Conservation (phyloP, 2,797 vertebrate genomes). For the Notamacropus eugenii region DNA sequence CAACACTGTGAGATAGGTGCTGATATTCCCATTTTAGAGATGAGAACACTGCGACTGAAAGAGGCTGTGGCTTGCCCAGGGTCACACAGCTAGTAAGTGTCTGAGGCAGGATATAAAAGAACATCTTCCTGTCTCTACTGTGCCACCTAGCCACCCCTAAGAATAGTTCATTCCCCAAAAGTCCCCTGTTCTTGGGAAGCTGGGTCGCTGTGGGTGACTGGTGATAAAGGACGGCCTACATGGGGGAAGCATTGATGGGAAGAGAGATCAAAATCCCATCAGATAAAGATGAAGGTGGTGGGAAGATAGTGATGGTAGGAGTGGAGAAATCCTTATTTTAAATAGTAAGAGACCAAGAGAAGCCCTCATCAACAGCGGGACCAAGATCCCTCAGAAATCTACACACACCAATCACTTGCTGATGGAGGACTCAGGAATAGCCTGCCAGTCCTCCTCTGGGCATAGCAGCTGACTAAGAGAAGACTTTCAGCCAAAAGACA, state of each 20-base stretch:
- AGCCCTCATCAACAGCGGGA: not conserved
- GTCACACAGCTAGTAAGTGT: not conserved
- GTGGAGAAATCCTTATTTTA: not conserved
- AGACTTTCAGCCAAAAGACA: not conserved
- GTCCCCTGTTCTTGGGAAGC: constrained; percentile 47
- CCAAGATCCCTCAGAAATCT: fast-evolving
- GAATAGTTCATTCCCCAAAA: constrained; percentile 18
- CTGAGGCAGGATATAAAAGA: not conserved
- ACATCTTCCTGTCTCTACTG: not conserved
- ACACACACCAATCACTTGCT: not conserved
- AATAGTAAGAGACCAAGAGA: not conserved
- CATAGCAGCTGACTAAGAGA: not conserved
- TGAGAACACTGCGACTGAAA: not conserved
- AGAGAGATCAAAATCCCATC: not conserved
- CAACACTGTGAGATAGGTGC: not conserved
- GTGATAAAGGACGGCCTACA: constrained; percentile 55
- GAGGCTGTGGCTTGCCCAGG: not conserved
- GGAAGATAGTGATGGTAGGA: not conserved
- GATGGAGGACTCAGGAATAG: not conserved
- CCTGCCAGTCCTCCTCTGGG: not conserved
- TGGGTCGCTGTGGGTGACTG: constrained; percentile 12
- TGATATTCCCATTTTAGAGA: not conserved
- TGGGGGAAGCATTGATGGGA: not conserved
- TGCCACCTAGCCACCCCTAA: not conserved
- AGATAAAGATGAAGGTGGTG: not conserved